Evolutionary conservation across 2,888 invertebrate genomes (phyloP).

Genomic region (Epirrhoe alternata): DNA sequence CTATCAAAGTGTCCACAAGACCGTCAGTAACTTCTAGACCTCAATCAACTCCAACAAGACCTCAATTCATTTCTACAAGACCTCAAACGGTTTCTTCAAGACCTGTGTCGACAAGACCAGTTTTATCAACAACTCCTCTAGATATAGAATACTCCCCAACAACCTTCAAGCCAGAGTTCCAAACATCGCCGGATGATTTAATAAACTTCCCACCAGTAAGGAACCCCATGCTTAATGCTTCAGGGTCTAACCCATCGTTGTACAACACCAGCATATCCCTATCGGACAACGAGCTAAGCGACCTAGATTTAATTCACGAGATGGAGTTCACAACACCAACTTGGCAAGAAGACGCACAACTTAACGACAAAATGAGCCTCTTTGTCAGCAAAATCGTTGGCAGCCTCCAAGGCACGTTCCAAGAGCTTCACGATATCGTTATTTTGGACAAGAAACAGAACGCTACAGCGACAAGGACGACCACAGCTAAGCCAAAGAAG

Average conservation of each 20-base stretch:
- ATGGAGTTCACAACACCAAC: constrained; percentile 90
- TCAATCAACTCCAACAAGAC: constrained; percentile 15
- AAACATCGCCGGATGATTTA: constrained; percentile 88
- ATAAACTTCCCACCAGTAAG: constrained; percentile 94
- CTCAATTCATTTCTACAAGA: constrained; percentile 13
- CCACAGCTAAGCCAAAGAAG: constrained; percentile 73
- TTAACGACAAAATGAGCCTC: constrained; percentile 92
- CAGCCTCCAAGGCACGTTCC: constrained; percentile 92
- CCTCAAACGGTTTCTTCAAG: constrained; percentile 15
- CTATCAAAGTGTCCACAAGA: constrained; percentile 51
- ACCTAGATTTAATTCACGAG: constrained; percentile 75
- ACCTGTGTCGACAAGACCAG: constrained; percentile 38
- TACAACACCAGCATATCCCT: constrained; percentile 82
- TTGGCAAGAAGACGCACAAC: constrained; percentile 90
- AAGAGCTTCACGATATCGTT: constrained; percentile 91
- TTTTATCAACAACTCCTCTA: constrained; percentile 52
- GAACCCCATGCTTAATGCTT: constrained; percentile 92
- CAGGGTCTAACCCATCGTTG: constrained; percentile 80
- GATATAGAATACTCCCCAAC: constrained; percentile 67
- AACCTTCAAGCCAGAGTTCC: constrained; percentile 81
- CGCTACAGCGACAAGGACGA: constrained; percentile 64
- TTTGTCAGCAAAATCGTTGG: constrained; percentile 94
- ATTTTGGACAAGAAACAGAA: constrained; percentile 78
- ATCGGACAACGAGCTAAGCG: constrained; percentile 75
- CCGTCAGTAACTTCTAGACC: constrained; percentile 19